Base-by-base conservation (phyloP, 2,113 vertebrate species). In the Sylvia atricapilla region DNA sequence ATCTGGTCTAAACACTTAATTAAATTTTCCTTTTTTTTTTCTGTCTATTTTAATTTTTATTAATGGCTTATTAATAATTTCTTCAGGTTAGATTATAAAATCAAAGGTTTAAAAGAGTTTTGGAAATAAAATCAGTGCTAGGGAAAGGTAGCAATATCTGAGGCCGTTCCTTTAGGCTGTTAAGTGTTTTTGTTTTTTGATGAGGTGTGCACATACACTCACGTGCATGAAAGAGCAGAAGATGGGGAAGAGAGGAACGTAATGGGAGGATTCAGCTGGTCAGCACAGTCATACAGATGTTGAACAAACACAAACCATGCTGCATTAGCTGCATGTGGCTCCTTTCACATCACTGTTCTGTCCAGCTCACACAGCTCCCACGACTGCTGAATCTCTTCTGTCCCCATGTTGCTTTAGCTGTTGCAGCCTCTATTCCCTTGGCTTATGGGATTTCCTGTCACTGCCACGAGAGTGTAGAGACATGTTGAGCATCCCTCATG, bases 391-490 rank as follows among this genome's bases (percentile, higher is more conserved):
- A 41, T 31, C 81, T 68, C 55, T 39, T 0, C 23, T 64, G 35
- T 35, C 46, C 27, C 53, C 0, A 2, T 47, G 25, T 5, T 60
- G 22, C 33, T 89, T 56, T 59, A 21, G 25, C 19, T 68, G 66
- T 39, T 39, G 31, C 41, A 74, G 60, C 55, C 46, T 15, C 0
- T 23, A 30, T 11, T 75, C 14, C 25, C 25, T 28, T 75, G 46
- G 20, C 3, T 27, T 3, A 2, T 6, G n/a, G 23, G 1, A 3
- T 50, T 70, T 46, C 11, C 56, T 6, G 1, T 33, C 9, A 4
- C 30, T 75, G 58, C 52, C 12, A 0, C 30, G 2, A 9, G 21
- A 24, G 16, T 5, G 1, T 0, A 37, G 67, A 39, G 68, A 25
- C 35, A 33, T 13, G 18, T 20, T 21, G 35, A 10, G 46, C 39